Conservation (phyloP, 2,113 vertebrate species). For the Hippotragus niger region DNA sequence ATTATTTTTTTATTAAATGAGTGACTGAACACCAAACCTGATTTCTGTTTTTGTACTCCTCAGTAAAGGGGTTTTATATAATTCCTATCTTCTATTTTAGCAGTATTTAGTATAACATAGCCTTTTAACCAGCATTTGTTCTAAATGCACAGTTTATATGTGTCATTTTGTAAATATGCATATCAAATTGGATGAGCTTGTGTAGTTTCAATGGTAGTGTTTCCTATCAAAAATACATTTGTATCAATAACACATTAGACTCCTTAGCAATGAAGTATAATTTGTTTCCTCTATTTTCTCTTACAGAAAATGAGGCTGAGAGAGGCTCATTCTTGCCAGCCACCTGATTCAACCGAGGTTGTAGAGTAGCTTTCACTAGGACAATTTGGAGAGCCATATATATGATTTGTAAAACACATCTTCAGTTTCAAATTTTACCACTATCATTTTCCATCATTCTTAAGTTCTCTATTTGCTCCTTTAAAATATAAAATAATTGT, state of each 20-base stretch:
- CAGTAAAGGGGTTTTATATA: background rate
- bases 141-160: background rate
- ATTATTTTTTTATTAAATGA: background rate
- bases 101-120: background rate
- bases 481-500: background rate
- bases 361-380: background rate
- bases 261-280: background rate
- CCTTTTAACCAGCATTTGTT: background rate
- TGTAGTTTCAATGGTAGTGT: background rate
- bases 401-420: background rate
- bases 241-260: background rate
- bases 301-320: background rate
- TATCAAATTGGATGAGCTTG: background rate
- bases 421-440: background rate
- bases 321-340: background rate
- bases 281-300: background rate
- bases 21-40: background rate
- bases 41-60: background rate
- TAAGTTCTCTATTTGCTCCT: background rate
- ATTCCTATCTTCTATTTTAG: background rate
- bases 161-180: background rate
- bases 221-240: background rate
- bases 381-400: background rate
- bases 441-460: background rate
- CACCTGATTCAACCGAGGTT: background rate